Evolutionary conservation across 2,797 vertebrate genomes (phyloP).

Genomic region (Dromococcyx pavoninus): DNA sequence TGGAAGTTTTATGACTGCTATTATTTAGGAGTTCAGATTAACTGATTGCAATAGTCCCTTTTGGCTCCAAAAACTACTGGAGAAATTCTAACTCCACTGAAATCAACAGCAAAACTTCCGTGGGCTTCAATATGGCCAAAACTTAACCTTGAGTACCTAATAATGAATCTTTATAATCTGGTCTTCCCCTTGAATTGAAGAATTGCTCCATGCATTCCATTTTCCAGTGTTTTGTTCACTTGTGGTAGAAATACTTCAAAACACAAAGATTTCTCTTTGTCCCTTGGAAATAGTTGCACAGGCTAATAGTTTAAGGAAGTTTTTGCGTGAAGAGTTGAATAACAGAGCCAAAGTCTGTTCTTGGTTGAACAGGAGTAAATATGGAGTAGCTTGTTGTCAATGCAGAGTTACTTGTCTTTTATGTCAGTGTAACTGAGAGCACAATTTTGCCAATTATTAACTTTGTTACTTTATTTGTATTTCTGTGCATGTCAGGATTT

Average conservation of each 20-base stretch:
- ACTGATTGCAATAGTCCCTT: background rate
- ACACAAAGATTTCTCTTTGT: constrained; percentile 9
- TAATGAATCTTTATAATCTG: constrained; percentile 5
- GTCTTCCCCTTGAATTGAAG: background rate
- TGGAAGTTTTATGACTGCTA: background rate
- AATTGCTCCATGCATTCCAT: background rate
- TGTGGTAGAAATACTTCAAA: constrained; percentile 21
- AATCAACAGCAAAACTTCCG: constrained; percentile 13
- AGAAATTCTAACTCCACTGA: background rate
- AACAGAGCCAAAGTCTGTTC: constrained; percentile 43
- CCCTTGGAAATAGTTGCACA: constrained; percentile 26
- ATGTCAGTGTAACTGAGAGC: background rate
- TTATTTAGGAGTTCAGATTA: constrained; percentile 27
- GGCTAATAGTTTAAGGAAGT: constrained; percentile 49
- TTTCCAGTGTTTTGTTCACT: constrained; percentile 34
- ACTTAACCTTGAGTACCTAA: background rate
- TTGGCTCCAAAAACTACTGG: constrained; percentile 12
- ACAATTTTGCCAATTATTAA: constrained; percentile 41
- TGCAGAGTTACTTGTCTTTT: constrained; percentile 18
- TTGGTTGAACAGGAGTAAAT: constrained; percentile 44
- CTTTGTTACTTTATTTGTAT: constrained; percentile 55
- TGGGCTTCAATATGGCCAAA: background rate
- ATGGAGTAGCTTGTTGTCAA: constrained; percentile 45
- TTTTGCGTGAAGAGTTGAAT: constrained; percentile 29
- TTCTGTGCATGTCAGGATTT: constrained; percentile 60